These are phyloP conservation scores for Ormyrus pomaceus DNA, from an alignment of 2,888 invertebrate species.

Conservation along the genomic window DNA sequence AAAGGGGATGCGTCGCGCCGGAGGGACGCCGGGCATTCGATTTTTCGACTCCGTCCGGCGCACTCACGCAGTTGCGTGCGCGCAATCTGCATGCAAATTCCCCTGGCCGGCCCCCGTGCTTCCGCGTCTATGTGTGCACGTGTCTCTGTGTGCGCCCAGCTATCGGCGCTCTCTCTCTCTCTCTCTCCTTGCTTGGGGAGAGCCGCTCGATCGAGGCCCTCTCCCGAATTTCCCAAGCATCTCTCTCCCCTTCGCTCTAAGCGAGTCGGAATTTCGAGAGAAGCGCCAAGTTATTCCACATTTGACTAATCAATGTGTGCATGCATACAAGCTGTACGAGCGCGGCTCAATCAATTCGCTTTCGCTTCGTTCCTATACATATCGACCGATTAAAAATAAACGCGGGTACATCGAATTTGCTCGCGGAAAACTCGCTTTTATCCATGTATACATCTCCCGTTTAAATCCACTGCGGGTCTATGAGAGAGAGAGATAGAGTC, in stretches of 20 bases:
- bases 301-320: neutral
- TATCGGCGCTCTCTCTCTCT: neutral
- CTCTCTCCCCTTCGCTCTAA: neutral
- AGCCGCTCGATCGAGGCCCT: conserved; percentile 33
- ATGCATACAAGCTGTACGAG: neutral
- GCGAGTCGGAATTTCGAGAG: neutral
- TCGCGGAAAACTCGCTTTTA: too few relatives aligned
- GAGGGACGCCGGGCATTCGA: conserved; percentile 19
- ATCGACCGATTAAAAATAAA: neutral
- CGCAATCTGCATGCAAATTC: conserved; percentile 46
- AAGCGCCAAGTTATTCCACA: conserved; percentile 4
- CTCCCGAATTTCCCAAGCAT: conserved; percentile 22
- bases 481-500: neutral
- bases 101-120: conserved; percentile 8
- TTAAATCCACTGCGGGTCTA: neutral
- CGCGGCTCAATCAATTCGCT: neutral
- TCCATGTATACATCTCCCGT: too few relatives aligned
- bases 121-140: neutral
- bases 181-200: conserved; percentile 4
- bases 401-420: too few relatives aligned
- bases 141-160: too few relatives aligned
- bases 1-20: neutral
- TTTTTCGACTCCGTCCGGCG: neutral
- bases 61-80: neutral
- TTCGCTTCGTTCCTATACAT: neutral